Evolutionary conservation across 2,113 vertebrate genomes (phyloP), one percentile per base, ranked within the genome.

Genomic region (Sapayoa aenigma): DNA sequence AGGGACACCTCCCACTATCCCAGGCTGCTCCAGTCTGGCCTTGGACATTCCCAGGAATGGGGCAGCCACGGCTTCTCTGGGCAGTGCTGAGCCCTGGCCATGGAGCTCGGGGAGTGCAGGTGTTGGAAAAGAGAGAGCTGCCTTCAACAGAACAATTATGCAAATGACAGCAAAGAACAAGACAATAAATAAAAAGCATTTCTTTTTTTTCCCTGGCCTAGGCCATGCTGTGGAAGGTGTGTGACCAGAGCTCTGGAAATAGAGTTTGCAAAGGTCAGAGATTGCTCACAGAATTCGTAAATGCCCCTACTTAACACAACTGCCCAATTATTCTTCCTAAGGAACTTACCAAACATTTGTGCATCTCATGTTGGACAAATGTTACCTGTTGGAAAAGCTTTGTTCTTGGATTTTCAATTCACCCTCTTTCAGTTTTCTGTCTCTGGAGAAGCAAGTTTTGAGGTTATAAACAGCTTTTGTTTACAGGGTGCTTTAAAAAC

Each of bases 211-310:
- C 77, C 63, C 76, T 77, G 1, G 2, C 55, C 12, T 25, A 35
- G 76, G 50, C 87, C 68, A 5, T 50, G 87, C 93, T 74, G 89
- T 39, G 73, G 65, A 84, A 94, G 73, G 56, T 95, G 84, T 28
- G 84, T 84, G 75, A 20, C 84, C 87, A 65, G 71, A 76, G 53
- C 78, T 60, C 72, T 72, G 86, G 79, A 80, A 95, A 91, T 41
- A 46, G 42, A 69, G 89, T 59, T 53, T 91, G 56, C 81, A 95
- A 94, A 96, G 95, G 95, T 95, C 93, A 81, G 42, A 91, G 68
- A 92, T 80, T 69, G 84, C 89, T 94, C 67, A 56, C 56, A 39
- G 87, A 83, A 94, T 93, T 81, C 76, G 31, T 87, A 81, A 91
- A 69, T 53, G 89, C 33, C 81, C 89, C 55, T n/a, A 1, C 55